Evolutionary conservation across 2,113 vertebrate species (phyloP), one percentile per base, ranked within the genome.

Genomic region (Australoheros scitulus): DNA sequence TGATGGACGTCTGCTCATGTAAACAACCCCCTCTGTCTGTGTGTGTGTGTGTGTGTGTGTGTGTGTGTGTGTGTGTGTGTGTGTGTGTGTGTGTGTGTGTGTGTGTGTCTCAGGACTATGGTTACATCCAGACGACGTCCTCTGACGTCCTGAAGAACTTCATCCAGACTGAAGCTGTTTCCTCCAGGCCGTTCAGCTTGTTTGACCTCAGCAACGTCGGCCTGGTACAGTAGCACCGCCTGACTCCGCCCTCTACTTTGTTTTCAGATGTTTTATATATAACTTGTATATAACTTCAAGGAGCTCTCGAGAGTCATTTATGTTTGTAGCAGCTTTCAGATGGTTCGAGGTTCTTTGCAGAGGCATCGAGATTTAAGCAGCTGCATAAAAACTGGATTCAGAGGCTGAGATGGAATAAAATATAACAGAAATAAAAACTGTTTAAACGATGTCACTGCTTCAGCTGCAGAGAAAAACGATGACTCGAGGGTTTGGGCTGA

Each of bases 181-280:
- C 95, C 81, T 95, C 96, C 84, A 96, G 96, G 70, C 96, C 96
- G 1, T 97, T 97, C 93, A 98, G 96, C 85, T 95, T 98, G 22
- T 97, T 98, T 29, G 97, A 98, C 90, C 96, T 98, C 90, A 97
- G 97, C 84, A 97, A 97, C 1, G 95, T 98, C 0, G 97, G 96
- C 7, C 83, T 98, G 97, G 97, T 98, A 88, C 10, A 2, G 38
- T 60, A 52, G 0, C 65, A 52, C 22, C 15, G 18, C 24, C 43
- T 13, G 17, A 0, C 65, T 0, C 1, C 13, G 6, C 20, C n/a
- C 5, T 22, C 22, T 56, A 11, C 13, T 68, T 68, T 47, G 15
- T 29, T 50, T 68, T 50, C 41, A 18, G 14, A 47, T 8, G 24
- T 47, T 64, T 22, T 8, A 64, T 0, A 68, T 26, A 26, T 26